phyloP scores from a whole-genome alignment of 2,113 vertebrate species.

The Nanger granti region DNA sequence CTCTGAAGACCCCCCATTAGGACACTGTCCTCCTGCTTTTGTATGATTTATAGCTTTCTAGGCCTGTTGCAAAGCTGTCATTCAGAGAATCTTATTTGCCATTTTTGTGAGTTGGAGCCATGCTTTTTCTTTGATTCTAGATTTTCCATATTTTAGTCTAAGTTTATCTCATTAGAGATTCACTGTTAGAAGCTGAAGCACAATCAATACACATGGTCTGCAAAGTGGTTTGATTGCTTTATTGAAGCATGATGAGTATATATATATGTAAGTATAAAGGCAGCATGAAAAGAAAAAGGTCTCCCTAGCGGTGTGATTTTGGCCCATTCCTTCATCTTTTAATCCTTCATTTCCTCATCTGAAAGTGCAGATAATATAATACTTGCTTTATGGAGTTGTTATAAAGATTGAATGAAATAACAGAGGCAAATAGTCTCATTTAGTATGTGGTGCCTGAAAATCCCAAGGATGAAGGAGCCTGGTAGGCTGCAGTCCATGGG shows the following conservation, averaged over 20 bases:
- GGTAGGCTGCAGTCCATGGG: no score
- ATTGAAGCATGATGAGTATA: not conserved
- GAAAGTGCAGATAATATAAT: not conserved
- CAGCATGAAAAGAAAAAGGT: not conserved
- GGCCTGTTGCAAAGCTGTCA: not conserved
- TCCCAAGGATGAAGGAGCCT: no score
- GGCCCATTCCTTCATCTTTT: not conserved
- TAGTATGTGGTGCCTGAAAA: not conserved
- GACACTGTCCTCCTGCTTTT: not conserved
- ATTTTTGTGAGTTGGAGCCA: not conserved
- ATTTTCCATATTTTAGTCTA: not conserved
- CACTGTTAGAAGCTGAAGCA: not conserved
- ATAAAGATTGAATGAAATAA: not conserved
- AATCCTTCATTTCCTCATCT: not conserved
- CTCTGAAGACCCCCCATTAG: not conserved
- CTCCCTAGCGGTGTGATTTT: not conserved
- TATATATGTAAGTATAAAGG: not conserved
- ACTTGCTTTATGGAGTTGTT: not conserved
- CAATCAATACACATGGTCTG: not conserved
- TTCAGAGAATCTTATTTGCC: not conserved
- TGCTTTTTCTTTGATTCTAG: not conserved
- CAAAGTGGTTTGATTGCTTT: not conserved
- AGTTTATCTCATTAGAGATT: not conserved
- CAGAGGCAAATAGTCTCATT: not conserved
- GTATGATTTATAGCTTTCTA: not conserved